These are phyloP conservation scores for Nycticryphes semicollaris DNA, from an alignment of 2,113 vertebrate genomes.

Conservation along the genomic window DNA sequence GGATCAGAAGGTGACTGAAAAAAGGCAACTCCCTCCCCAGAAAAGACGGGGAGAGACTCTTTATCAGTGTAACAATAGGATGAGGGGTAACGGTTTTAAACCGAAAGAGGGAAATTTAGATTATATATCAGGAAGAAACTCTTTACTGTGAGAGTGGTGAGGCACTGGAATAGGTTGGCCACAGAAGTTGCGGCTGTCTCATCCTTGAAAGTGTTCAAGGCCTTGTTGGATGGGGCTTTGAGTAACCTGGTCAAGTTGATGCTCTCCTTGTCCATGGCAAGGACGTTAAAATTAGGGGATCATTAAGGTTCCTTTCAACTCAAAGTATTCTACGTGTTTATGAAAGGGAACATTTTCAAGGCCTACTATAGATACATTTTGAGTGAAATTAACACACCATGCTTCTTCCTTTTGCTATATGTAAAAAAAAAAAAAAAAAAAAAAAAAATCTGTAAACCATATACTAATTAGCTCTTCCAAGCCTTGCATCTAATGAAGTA, in stretches of 20 bases:
- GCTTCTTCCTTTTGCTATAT: not conserved
- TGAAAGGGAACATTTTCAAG: not conserved
- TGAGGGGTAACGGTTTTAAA: not conserved
- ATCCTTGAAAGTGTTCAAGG: not conserved
- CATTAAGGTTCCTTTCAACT: not conserved
- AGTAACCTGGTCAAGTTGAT: not conserved
- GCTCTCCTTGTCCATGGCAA: not conserved
- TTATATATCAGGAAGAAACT: not conserved
- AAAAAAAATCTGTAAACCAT: not conserved
- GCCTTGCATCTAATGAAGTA: not conserved
- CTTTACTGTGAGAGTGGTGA: not conserved
- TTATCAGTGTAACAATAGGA: not conserved
- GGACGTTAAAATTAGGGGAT: not conserved
- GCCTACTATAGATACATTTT: not conserved
- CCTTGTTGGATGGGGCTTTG: not conserved
- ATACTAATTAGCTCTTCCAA: not conserved
- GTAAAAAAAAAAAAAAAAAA: not conserved
- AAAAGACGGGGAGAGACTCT: not conserved
- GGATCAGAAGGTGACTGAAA: not conserved
- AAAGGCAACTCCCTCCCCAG: not conserved
- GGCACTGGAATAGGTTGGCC: not conserved
- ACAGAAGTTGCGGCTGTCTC: too few relatives aligned
- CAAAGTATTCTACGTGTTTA: not conserved
- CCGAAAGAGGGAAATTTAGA: not conserved
- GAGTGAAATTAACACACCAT: not conserved